Percentiles rank a stretch among this genome's conserved stretches.
Conservation (phyloP, 2,888 invertebrate species). For the Harpalus rubripes region DNA sequence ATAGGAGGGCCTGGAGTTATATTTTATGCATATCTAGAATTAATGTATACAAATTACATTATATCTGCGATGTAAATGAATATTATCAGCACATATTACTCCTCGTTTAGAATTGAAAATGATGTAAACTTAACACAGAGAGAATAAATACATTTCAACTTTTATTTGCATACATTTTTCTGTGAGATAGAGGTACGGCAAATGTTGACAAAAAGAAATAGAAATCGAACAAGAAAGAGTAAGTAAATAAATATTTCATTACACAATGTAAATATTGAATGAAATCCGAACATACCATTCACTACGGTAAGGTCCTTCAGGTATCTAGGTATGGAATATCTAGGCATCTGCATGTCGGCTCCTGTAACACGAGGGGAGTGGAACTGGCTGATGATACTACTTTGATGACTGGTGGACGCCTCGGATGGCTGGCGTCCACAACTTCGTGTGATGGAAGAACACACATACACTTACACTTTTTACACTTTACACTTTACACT, state of each 20-base stretch:
- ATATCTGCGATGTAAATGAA: slow-evolving; percentile 49
- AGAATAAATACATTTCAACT: slow-evolving; percentile 38
- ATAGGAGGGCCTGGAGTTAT: slow-evolving; percentile 18
- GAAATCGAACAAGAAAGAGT: not conserved
- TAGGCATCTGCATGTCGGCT: too few species aligned
- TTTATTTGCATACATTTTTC: slow-evolving; percentile 50
- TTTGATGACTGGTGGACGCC: too few species aligned
- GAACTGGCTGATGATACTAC: too few species aligned
- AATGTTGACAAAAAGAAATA: slow-evolving; percentile 5
- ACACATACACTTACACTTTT: too few species aligned
- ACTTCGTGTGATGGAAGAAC: too few species aligned
- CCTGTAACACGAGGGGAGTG: too few species aligned
- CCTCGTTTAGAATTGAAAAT: slow-evolving; percentile 39
- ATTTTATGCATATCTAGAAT: slow-evolving; percentile 45
- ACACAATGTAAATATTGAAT: not conserved
- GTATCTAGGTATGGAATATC: too few species aligned
- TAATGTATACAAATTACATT: slow-evolving; percentile 54
- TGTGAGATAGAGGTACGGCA: not conserved
- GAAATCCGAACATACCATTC: not conserved
- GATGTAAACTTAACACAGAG: slow-evolving; percentile 37
- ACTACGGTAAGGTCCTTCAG: too few species aligned
- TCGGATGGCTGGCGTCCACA: too few species aligned
- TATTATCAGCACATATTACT: slow-evolving; percentile 40
- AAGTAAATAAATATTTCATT: not conserved
- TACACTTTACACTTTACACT: too few species aligned